These are phyloP conservation scores for Orthosia gothica DNA, from an alignment of 2,888 invertebrate genomes.

Conservation along the genomic window DNA sequence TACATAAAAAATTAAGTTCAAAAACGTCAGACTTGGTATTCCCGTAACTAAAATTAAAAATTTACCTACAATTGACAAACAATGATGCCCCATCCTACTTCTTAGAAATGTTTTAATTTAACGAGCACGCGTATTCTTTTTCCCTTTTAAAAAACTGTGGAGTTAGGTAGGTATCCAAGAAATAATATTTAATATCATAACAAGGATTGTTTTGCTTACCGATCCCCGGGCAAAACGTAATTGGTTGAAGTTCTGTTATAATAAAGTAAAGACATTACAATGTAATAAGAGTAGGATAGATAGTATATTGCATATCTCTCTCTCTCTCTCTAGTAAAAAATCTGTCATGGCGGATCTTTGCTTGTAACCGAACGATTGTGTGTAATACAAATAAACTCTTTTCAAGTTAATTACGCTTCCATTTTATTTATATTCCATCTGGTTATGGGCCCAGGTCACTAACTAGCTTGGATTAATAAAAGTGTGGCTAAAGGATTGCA, in stretches of 20 bases:
- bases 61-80: slow-evolving; percentile 77
- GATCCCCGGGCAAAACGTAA: slow-evolving; percentile 56
- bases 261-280: too few species aligned
- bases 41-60: slow-evolving; percentile 79
- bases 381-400: too few species aligned
- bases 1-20: slow-evolving; percentile 76
- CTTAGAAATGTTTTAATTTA: slow-evolving; percentile 71
- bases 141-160: slow-evolving; percentile 40
- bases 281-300: too few species aligned
- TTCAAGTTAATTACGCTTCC: too few species aligned
- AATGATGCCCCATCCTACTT: slow-evolving; percentile 68
- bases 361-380: too few species aligned
- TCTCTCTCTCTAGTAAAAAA: too few species aligned
- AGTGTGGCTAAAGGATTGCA: too few species aligned
- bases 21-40: slow-evolving; percentile 72
- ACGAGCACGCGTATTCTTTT: slow-evolving; percentile 52
- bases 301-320: too few species aligned
- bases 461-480: too few species aligned
- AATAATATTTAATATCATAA: slow-evolving; percentile 67
- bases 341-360: too few species aligned
- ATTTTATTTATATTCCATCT: too few species aligned
- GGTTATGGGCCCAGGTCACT: too few species aligned
- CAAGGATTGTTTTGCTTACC: slow-evolving; percentile 63
- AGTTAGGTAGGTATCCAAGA: slow-evolving; percentile 38
- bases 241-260: slow-evolving; percentile 60